A percentile compares a stretch with the other conserved stretches of the same genome.
phyloP scores from a whole-genome alignment of 1,140 invertebrate species.

The Holcopasites calliopsidis region DNA sequence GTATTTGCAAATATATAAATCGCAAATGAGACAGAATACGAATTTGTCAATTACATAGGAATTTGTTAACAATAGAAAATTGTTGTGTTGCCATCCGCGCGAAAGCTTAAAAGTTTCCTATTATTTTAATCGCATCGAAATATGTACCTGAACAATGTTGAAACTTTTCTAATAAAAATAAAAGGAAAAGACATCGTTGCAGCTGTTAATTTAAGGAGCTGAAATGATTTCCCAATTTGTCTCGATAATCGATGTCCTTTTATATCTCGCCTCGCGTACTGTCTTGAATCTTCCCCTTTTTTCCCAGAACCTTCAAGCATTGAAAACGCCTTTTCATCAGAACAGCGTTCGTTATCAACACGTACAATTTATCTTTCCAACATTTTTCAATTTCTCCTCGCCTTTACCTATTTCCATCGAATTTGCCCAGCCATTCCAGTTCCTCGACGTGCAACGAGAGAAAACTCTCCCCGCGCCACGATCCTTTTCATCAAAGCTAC shows the following conservation, averaged over 20 bases:
- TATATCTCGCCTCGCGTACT: neutral
- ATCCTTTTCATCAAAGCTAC: slow-evolving; percentile 4
- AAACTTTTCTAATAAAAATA: too few relatives aligned
- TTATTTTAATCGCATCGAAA: too few relatives aligned
- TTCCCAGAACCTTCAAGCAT: neutral
- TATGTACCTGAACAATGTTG: too few relatives aligned
- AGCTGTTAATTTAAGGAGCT: too few relatives aligned
- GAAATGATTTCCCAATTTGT: neutral
- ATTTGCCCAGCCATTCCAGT: neutral
- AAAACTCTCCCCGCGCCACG: neutral
- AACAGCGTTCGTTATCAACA: neutral
- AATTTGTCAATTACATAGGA: too few relatives aligned
- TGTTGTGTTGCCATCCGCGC: too few relatives aligned
- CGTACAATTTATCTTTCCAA: neutral
- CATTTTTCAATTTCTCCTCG: neutral
- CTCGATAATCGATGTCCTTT: neutral
- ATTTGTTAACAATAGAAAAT: too few relatives aligned
- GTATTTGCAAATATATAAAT: too few relatives aligned
- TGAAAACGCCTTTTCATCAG: neutral
- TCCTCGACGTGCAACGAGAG: neutral
- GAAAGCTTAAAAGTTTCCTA: too few relatives aligned
- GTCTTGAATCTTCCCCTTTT: too few relatives aligned
- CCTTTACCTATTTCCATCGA: neutral
- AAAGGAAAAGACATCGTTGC: too few relatives aligned
- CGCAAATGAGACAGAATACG: too few relatives aligned